Evolutionary conservation across 92 coral and sea anemone species (phyloP), one percentile per base, ranked within the genome.

Genomic region (Epizoanthus ramosus): DNA sequence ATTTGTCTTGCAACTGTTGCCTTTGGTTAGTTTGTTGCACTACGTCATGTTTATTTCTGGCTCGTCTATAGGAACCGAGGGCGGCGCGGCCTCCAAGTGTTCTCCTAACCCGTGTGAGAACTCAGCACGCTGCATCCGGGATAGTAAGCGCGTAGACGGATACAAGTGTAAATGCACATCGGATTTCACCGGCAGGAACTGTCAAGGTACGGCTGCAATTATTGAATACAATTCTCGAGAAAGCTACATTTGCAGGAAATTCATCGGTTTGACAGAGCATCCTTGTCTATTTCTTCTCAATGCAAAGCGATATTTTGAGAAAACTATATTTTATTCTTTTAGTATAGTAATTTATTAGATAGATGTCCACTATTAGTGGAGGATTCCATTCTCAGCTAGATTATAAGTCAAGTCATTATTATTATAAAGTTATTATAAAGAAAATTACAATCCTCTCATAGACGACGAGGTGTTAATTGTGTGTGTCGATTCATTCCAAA

Each of bases 91-190:
- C 19, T 60, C 82, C 80, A 94, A 94, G 74, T 97, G 99, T 35
- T 94, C 92, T 16, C 99, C 99, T 24, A 89, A 88, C 68, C 99
- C 98, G 0, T 97, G 99, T 75, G 97, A 94, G 28, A 97, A 97
- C 61, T 89, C 87, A 12, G 99, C 93, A 4, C 88, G 84, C 58
- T 97, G 99, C 89, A 63, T 97, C 75, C 89, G 92, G 76, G 99
- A 97, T 82, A 87, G 86, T 24, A 97, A 94, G 82, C 88, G 99
- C 45, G 82, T 97, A 85, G 99, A 97, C 58, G 99, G 99, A 60
- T 97, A 94, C 81, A 83, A 93, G 21, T 97, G 99, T 70, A 86
- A 89, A 82, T 97, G 99, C 57, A 92, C 99, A 9, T 97, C 95
- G 2, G 99, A 97, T 71, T 97, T 97, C 83, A 94, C 98, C 13